phyloP scores from a whole-genome alignment of 2,113 vertebrate species.

The Etheostoma cragini region DNA sequence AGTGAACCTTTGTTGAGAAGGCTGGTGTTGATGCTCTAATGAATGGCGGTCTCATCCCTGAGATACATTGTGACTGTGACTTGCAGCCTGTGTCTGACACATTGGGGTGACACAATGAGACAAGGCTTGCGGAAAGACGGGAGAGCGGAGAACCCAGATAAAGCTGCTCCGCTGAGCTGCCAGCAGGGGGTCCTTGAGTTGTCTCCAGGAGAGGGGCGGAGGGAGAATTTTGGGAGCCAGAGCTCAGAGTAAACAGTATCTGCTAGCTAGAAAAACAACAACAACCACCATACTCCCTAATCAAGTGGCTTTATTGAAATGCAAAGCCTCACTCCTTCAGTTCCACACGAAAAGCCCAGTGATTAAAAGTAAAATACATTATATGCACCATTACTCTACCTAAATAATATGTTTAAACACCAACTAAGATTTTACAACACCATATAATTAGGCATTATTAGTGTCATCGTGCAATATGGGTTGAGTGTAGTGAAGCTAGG shows the following conservation, averaged over 20 bases:
- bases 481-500: conserved; percentile 53
- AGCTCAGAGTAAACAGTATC: conserved; percentile 73
- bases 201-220: conserved; percentile 60
- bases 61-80: conserved; percentile 59
- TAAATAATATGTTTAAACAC: conserved; percentile 77
- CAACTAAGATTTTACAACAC: conserved; percentile 64
- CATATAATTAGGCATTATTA: conserved; percentile 76
- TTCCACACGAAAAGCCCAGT: conserved; percentile 49
- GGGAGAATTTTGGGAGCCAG: conserved; percentile 63
- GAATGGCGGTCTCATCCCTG: conserved; percentile 71
- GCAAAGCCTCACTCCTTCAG: conserved; percentile 68
- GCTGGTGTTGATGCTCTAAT: conserved; percentile 65
- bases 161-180: conserved; percentile 70
- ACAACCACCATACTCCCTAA: conserved; percentile 56
- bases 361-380: conserved; percentile 71
- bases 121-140: conserved; percentile 57
- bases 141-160: conserved; percentile 69
- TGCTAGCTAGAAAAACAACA: conserved; percentile 73
- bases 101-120: conserved; percentile 62
- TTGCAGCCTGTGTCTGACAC: conserved; percentile 68
- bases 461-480: conserved; percentile 70
- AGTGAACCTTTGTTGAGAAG: conserved; percentile 64
- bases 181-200: conserved; percentile 79
- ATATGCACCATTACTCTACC: conserved; percentile 68
- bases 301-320: conserved; percentile 77